phyloP scores from a whole-genome alignment of 2,888 invertebrate genomes.

The Microctonus aethiopoides region DNA sequence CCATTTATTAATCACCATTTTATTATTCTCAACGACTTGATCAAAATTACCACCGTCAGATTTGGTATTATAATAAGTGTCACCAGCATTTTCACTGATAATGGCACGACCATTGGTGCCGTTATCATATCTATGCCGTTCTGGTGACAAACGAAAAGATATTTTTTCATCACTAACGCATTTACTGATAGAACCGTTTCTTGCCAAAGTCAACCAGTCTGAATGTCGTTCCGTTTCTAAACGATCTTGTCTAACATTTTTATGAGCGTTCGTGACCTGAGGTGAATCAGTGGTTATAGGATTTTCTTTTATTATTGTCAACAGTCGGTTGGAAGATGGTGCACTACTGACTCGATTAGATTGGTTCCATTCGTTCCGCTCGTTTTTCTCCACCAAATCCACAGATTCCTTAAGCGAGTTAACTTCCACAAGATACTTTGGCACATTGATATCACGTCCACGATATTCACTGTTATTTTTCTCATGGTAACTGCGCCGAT shows the following conservation, averaged over 20 bases:
- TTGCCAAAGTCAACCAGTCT: constrained; percentile 63
- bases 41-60: constrained; percentile 26
- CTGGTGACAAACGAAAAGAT: constrained; percentile 37
- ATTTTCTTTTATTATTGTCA: constrained; percentile 60
- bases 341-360: constrained; percentile 20
- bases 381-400: constrained; percentile 8
- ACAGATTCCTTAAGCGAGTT: constrained; percentile 25
- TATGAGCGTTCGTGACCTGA: constrained; percentile 7
- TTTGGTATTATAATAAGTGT: constrained; percentile 17
- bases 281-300: constrained; percentile 34
- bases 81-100: constrained; percentile 25
- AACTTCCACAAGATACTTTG: constrained; percentile 47
- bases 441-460: constrained; percentile 45
- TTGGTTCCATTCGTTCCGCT: constrained; percentile 26
- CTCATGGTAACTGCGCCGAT: constrained; percentile 73
- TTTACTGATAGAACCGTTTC: constrained; percentile 41
- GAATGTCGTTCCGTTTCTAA: constrained; percentile 58
- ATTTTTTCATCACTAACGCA: constrained; percentile 13
- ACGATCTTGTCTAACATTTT: constrained; percentile 50
- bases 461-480: constrained; percentile 31
- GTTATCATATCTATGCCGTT: constrained; percentile 27
- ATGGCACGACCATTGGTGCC: constrained; percentile 16
- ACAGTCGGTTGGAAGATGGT: constrained; percentile 46
- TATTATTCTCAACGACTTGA: neutral
- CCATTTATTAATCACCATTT: neutral